Percentiles rank a stretch among this genome's conserved stretches.
Evolutionary conservation across 2,113 vertebrate genomes (phyloP).

Genomic region (Willisornis vidua): DNA sequence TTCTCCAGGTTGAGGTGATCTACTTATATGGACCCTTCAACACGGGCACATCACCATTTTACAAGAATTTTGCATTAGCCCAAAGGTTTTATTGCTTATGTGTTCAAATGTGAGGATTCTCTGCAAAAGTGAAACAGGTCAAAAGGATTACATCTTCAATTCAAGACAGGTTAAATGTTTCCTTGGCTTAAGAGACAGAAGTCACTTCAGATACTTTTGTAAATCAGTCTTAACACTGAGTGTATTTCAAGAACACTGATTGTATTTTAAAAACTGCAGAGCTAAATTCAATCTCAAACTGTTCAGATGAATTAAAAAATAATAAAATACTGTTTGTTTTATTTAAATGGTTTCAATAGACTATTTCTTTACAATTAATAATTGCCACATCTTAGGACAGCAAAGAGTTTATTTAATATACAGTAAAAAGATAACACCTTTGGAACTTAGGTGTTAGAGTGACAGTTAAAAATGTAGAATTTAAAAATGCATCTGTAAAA

Average conservation of each 20-base stretch:
- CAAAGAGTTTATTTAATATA: background rate
- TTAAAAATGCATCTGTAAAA: background rate
- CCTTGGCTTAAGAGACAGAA: background rate
- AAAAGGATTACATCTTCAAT: background rate
- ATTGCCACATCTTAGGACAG: background rate
- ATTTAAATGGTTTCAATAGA: background rate
- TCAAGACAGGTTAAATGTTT: background rate
- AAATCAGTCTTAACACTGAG: background rate
- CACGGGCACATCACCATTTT: background rate
- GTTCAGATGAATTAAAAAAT: background rate
- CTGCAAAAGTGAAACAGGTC: background rate
- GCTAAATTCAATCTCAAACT: background rate
- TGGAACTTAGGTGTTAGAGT: background rate
- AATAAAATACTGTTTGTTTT: background rate
- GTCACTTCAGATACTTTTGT: background rate
- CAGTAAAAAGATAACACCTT: background rate
- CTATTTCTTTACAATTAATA: background rate
- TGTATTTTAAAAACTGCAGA: background rate
- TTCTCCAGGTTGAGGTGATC: background rate
- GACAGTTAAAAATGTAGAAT: background rate
- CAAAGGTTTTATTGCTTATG: background rate
- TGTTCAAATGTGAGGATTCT: background rate
- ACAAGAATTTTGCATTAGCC: background rate
- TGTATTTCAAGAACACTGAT: background rate
- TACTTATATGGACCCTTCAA: background rate